Percentiles rank a stretch among this genome's conserved stretches.
Conservation (phyloP, 2,797 vertebrate species). For the Thalassophryne amazonica region DNA sequence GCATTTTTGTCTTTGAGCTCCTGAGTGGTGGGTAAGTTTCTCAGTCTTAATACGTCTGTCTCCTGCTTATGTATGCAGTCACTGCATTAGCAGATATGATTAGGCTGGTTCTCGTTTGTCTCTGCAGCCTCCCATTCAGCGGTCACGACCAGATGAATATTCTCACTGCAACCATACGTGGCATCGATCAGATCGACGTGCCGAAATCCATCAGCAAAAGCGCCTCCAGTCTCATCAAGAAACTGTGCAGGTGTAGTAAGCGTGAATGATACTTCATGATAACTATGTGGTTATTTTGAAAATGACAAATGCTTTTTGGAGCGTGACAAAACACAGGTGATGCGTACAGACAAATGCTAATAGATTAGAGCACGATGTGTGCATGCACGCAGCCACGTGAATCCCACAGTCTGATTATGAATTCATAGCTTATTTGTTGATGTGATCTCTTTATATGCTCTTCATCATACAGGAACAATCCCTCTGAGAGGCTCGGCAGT, state of each 20-base stretch:
- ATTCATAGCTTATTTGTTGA: slow-evolving; percentile 23
- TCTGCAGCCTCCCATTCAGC: slow-evolving; percentile 73
- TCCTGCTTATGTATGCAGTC: too few species aligned
- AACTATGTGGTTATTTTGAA: slow-evolving; percentile 3
- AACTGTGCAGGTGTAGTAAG: slow-evolving; percentile 74
- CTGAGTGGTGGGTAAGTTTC: slow-evolving; percentile 71
- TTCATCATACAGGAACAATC: slow-evolving; percentile 67
- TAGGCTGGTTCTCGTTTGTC: neutral
- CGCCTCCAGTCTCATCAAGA: slow-evolving; percentile 74
- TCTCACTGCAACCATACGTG: slow-evolving; percentile 61
- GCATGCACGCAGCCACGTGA: neutral
- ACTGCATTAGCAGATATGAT: neutral
- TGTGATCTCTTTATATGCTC: slow-evolving; percentile 16
- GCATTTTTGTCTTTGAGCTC: slow-evolving; percentile 78
- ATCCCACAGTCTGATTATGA: slow-evolving; percentile 14
- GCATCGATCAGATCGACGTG: slow-evolving; percentile 76
- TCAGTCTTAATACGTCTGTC: neutral
- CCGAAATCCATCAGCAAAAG: slow-evolving; percentile 72
- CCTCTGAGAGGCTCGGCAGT: slow-evolving; percentile 75
- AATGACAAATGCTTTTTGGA: neutral
- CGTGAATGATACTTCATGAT: neutral
- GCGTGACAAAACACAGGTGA: too few species aligned
- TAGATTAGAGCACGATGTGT: neutral
- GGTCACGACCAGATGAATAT: slow-evolving; percentile 64
- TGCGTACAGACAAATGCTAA: too few species aligned